Percentiles rank a stretch among this genome's conserved stretches.
These are phyloP conservation scores for Falco punctatus DNA, from an alignment of 2,113 vertebrate species.

Conservation along the genomic window DNA sequence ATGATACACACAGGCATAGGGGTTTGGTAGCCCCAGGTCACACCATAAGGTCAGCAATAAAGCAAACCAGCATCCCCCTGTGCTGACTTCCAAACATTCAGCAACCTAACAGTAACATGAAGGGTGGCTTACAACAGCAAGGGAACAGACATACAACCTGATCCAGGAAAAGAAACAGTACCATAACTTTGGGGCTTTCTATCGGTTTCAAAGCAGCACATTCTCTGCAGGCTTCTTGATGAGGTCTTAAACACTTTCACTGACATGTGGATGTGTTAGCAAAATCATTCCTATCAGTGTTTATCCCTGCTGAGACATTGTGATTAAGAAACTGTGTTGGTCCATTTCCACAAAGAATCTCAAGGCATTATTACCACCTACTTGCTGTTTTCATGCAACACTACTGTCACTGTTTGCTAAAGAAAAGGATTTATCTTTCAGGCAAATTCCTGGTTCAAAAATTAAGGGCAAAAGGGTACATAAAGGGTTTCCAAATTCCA, in stretches of 20 bases:
- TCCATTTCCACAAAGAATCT: neutral
- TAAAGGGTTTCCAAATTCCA: neutral
- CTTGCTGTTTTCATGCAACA: neutral
- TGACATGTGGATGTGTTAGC: neutral
- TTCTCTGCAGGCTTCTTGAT: neutral
- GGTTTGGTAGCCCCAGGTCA: neutral
- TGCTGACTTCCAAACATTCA: neutral
- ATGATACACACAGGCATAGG: neutral
- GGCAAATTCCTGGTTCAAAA: neutral
- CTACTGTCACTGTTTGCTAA: neutral
- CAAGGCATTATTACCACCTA: neutral
- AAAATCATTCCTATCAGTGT: neutral
- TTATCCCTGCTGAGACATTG: neutral
- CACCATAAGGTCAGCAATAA: fast-evolving
- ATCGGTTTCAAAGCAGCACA: neutral
- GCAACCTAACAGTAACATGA: neutral
- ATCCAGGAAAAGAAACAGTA: neutral
- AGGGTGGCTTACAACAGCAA: neutral
- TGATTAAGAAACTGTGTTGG: neutral
- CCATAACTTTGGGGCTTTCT: neutral
- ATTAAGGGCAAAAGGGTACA: neutral
- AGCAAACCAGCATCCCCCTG: neutral
- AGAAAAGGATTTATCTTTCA: neutral
- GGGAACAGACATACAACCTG: neutral
- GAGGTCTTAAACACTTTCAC: neutral